Evolutionary conservation across 1,140 invertebrate genomes (phyloP).

Genomic region (Eupristina koningsbergeri): DNA sequence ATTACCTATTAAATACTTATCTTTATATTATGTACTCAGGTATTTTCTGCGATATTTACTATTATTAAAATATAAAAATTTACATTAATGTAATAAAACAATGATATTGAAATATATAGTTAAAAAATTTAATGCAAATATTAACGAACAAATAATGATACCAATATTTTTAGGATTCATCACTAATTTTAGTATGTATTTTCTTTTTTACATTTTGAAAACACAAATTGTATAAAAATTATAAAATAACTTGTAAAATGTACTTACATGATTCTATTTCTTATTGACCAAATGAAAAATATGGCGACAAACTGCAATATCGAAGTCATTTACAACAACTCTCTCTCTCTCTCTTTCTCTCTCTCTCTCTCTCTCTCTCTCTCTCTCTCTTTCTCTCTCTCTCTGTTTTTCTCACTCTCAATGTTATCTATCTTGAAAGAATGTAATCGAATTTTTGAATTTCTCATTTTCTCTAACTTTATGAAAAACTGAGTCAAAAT

Average conservation of each 20-base stretch:
- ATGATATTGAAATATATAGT: neutral
- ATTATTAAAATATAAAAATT: neutral
- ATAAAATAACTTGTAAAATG: neutral
- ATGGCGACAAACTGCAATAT: slow-evolving; percentile 25
- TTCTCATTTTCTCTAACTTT: slow-evolving; percentile 4
- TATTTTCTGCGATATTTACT: neutral
- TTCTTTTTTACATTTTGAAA: neutral
- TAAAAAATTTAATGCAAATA: neutral
- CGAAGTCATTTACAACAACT: slow-evolving; percentile 35
- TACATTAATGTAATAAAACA: neutral
- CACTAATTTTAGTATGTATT: neutral
- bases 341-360: slow-evolving; percentile 13
- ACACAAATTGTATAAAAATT: neutral
- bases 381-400: no score
- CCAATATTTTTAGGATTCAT: neutral
- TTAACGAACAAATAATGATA: neutral
- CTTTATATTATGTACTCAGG: neutral
- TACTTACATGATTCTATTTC: neutral
- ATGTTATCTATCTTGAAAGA: slow-evolving; percentile 29
- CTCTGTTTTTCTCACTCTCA: neutral
- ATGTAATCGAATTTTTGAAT: neutral
- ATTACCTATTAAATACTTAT: neutral
- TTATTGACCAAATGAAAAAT: slow-evolving; percentile 6
- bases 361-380: neutral
- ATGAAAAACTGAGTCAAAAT: slow-evolving; percentile 3